Base-by-base conservation (phyloP, 1,140 invertebrate species). In the Bombus difficillimus region DNA sequence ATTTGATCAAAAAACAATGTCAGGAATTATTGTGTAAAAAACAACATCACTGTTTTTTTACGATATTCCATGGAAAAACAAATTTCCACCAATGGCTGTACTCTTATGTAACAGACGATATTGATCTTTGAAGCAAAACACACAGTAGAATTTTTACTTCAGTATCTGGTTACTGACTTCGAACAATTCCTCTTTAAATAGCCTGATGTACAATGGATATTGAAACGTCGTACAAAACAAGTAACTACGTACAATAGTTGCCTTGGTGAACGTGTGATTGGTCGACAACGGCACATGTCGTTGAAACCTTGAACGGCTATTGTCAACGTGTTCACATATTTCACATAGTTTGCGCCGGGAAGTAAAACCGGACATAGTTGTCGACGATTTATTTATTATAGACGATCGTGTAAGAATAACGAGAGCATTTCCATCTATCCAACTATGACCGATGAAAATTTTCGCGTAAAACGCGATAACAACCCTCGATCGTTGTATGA, bases 261-360 rank as follows among this genome's bases (percentile, higher is more conserved):
- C 18, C 25, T 53, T 59, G 69, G 64, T 80, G n/a, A 69, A 75
- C 18, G 76, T 75, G 72, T 66, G 81, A 87, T 78, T 77, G 74
- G 41, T 66, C 74, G 74, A 39, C 47, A 32, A 59, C 59, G 13
- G 68, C 75, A 57, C 59, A 62, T 37, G 37, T 43, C 47, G 80
- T 3, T 34, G 37, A 28, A 71, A 71, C 47, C 71, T 57, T 57
- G 53, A 74, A 79, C 43, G 71, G n/a, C 81, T 53, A 87, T 85
- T 87, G 86, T 87, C 68, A 15, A 12, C 12, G 22, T 39, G 81
- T 47, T 59, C 64, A 64, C 74, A 72, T 39, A 57, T 83, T 84
- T 87, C 74, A 84, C 22, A 62, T 64, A 76, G 77, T 85, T 85
- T 77, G 57, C 22, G 41, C 18, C 28, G 28, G 81, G 68, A 84